Evolutionary conservation across 1,140 invertebrate genomes (phyloP), one percentile per base, ranked within the genome.

Genomic region (Tenebrio molitor): DNA sequence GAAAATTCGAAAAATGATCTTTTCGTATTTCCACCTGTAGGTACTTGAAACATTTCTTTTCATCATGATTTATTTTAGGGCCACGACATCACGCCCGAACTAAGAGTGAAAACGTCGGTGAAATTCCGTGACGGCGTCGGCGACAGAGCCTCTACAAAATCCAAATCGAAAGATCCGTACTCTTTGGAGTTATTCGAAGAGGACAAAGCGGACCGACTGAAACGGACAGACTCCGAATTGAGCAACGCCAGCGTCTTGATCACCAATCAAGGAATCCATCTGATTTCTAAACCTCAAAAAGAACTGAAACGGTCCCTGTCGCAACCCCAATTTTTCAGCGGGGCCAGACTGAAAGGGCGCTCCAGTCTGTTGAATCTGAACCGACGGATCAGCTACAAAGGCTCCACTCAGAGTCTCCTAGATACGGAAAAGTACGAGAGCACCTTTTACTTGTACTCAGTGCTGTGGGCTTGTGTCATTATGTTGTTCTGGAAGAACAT

Each of bases 401-500:
- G 73, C 8, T 78, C 75, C 5, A 74, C 33, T 36, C 33, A 69
- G 44, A 73, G 66, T 63, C 50, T 75, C 2, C 41, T 74, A 2
- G 67, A 76, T 68, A 46, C 64, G 5, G 74, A 76, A 10, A 74
- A 72, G 34, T 79, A 79, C 58, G 76, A 74, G 16, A 83, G 81
- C 65, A 80, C 80, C 53, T 82, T 83, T 73, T 93, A 91, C 72
- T 86, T 93, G 73, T 89, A 90, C 73, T 87, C 87, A 15, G 84
- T 92, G 12, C 73, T 91, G 23, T 92, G 90, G 83, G 88, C 88
- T 0, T 92, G 92, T 77, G 80, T 88, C 3, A 84, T 91, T 6
- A 91, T 93, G 79, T 83, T 91, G 67, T 82, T 93, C 10, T 94
- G 91, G 88, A 88, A 89, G 72, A 88, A 93, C 74, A 84, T 90